phyloP scores from a whole-genome alignment of 2,888 invertebrate species.

The Lordiphosa fenestrarum region DNA sequence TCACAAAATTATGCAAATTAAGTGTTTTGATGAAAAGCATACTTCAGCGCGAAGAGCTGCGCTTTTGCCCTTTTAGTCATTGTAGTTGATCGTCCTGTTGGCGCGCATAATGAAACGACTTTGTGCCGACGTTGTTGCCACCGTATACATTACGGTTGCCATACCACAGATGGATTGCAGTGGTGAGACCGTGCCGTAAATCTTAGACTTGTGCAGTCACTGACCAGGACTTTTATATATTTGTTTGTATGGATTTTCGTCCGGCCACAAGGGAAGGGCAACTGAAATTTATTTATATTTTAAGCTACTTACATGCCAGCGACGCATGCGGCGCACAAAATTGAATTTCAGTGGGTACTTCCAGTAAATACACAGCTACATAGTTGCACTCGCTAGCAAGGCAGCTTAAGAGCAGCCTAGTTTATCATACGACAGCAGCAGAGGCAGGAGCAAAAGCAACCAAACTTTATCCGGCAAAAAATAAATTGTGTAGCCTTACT shows the following conservation, averaged over 20 bases:
- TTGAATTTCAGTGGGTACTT: constrained; percentile 53
- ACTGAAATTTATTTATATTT: constrained; percentile 55
- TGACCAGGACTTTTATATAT: not conserved
- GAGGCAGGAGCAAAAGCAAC: constrained; percentile 15
- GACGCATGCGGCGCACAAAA: constrained; percentile 28
- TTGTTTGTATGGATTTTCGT: constrained; percentile 5
- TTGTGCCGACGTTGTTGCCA: constrained; percentile 14
- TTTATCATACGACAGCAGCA: constrained; percentile 43
- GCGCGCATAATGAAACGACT: constrained; percentile 32
- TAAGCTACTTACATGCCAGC: constrained; percentile 51
- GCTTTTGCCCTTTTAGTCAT: constrained; percentile 37
- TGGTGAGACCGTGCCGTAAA: not conserved
- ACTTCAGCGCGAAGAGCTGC: constrained; percentile 29
- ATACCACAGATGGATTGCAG: too few species aligned
- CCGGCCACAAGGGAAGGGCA: constrained; percentile 26
- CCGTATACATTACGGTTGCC: too few species aligned
- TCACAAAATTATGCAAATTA: constrained; percentile 72
- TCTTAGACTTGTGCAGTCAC: constrained; percentile 11
- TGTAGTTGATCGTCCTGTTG: constrained; percentile 29
- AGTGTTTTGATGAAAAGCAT: constrained; percentile 71
- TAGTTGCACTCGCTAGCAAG: constrained; percentile 24
- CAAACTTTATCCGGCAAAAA: constrained; percentile 53
- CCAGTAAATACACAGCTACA: constrained; percentile 29
- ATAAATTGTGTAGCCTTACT: constrained; percentile 44
- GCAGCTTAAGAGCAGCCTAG: constrained; percentile 40